Percentiles rank a stretch among this genome's conserved stretches.
Evolutionary conservation across 1,140 invertebrate species (phyloP).

Genomic region (Oreohelix idahoensis): DNA sequence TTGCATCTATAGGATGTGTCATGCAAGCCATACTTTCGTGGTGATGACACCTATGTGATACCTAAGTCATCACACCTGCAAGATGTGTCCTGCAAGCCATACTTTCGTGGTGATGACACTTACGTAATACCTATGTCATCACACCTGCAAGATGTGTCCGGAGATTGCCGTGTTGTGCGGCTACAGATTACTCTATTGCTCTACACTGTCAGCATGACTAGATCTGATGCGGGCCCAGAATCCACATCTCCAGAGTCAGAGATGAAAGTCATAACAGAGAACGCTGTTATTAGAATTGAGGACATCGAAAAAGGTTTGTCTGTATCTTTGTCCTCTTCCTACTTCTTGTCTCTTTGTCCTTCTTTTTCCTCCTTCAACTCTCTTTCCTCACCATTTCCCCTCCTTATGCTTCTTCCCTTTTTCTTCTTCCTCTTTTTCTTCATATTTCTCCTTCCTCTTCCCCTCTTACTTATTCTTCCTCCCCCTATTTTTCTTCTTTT

Average conservation of each 20-base stretch:
- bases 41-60: conserved; percentile 29
- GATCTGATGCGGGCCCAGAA: not conserved
- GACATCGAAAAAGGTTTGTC: not conserved
- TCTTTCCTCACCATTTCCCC: too few relatives aligned
- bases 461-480: too few relatives aligned
- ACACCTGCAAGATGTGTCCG: conserved; percentile 4
- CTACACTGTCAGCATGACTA: conserved; percentile 3
- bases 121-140: conserved; percentile 34
- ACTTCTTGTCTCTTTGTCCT: too few relatives aligned
- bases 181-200: not conserved
- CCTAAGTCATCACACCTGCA: conserved; percentile 27
- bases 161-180: conserved; percentile 11
- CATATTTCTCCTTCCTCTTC: too few relatives aligned
- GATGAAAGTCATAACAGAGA: not conserved
- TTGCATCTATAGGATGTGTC: conserved; percentile 2
- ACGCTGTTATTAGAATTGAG: not conserved
- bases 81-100: conserved; percentile 12
- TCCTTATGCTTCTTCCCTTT: too few relatives aligned
- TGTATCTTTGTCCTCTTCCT: too few relatives aligned
- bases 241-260: not conserved
- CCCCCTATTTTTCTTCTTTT: too few relatives aligned
- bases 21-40: conserved; percentile 29
- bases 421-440: too few relatives aligned
- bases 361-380: too few relatives aligned
- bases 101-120: conserved; percentile 31